Evolutionary conservation across 2,113 vertebrate species (phyloP), one percentile per base, ranked within the genome.

Genomic region (Mus pahari): DNA sequence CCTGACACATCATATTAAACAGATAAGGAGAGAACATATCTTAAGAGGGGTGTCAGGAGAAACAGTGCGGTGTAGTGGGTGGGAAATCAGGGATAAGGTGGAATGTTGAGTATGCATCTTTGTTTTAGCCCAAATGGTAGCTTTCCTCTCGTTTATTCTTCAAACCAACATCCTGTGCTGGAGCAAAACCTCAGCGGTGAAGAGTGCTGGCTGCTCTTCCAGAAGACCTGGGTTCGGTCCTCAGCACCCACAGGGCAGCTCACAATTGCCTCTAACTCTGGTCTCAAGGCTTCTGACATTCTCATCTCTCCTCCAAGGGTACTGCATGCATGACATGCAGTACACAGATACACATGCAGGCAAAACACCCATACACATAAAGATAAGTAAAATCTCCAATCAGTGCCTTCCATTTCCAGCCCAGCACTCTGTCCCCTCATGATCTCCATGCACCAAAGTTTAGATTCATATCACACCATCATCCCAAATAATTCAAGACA

Each of bases 401-500:
- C 2, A 2, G 33, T 26, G 58, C 12, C 64, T 17, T 24, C 73
- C 19, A 2, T 28, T 8, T 36, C n/a, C 16, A 33, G 24, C 60
- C 75, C 39, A 79, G 0, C 3, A 4, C 10, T 81, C 42, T 89
- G 10, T 8, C 42, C 73, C 82, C 92, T 17, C 5, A 22, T 39
- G 66, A 50, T 78, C 68, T 94, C 36, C 31, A 20, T 33, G 45
- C 9, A 42, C 60, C 39, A 0, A 89, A 36, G 14, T 73, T 92
- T 48, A 50, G 20, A n/a, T 55, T 86, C 39, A 31, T 50, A 62
- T 64, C 36, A 60, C 83, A 74, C 0, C 50, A 33, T 45, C 39
- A 50, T 95, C 28, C 48, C 86, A 42, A 73, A 58, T 45, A 64
- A 77, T 75, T 71, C 91, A 73, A 96, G 55, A 86, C 5, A 92